Evolutionary conservation across 2,797 vertebrate species (phyloP), one percentile per base, ranked within the genome.

Genomic region (Saguinus oedipus): DNA sequence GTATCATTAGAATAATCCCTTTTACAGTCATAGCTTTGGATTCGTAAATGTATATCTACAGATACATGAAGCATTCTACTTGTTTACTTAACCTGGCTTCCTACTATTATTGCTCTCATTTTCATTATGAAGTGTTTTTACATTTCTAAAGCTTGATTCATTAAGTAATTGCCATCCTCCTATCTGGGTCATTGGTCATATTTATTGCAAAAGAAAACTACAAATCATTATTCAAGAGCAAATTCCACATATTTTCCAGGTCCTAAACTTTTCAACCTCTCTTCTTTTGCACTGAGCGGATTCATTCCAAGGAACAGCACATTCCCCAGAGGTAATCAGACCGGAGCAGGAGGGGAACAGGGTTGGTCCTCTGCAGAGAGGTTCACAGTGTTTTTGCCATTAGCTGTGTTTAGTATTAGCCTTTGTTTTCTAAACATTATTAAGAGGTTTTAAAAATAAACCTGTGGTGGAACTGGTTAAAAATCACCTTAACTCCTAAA

Each of bases 131-230:
- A 95, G 92, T 79, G 79, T 75, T 97, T 90, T 89, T 78, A 88
- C 64, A 64, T 97, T 96, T 95, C 94, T 96, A 84, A 98, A 96
- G 96, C 95, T 97, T 97, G 96, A 97, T 97, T 97, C 96, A 95
- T 95, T 96, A 93, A 93, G 76, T 96, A 95, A 98, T 92, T 95
- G 93, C 94, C 83, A 96, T 96, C 64, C 50, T 97, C 83, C 88
- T 96, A 95, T 96, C 95, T 97, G 95, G 98, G 96, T 96, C 97
- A 96, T 91, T 96, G 96, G 96, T 97, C 94, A 76, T 97, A 95
- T 96, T 97, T 97, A 97, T 86, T 97, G 97, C 97, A 97, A 96
- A 97, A 98, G 97, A 96, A 97, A 97, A 98, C 87, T 95, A 96
- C 82, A 81, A 97, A 97, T 96, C 94, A 95, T 96, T 93, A 97